Evolutionary conservation across 2,888 invertebrate genomes (phyloP).

Genomic region (Gonocerus acuteangulatus): DNA sequence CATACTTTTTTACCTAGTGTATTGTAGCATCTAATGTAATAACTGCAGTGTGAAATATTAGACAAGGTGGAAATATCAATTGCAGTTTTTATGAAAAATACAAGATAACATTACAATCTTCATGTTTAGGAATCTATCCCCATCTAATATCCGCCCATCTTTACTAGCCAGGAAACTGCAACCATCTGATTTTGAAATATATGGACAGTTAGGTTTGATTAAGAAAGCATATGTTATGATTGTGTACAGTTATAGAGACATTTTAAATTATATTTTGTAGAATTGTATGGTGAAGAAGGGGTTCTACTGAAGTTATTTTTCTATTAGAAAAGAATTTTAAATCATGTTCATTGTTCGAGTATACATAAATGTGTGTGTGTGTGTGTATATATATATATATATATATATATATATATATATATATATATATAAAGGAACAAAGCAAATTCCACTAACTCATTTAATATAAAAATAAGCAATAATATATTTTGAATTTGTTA

Average conservation of each 20-base stretch:
- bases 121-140: background rate
- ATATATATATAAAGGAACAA: background rate
- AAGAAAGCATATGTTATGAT: background rate
- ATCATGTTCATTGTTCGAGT: background rate
- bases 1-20: too few relatives aligned
- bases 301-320: conserved; percentile 1
- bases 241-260: background rate
- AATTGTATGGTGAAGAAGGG: background rate
- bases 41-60: background rate
- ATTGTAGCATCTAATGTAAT: too few relatives aligned
- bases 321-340: background rate
- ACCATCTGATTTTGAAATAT: conserved; percentile 1
- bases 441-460: too few relatives aligned
- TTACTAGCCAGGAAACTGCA: background rate
- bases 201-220: background rate
- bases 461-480: too few relatives aligned
- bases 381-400: conserved; percentile 4
- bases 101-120: background rate
- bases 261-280: background rate
- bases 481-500: too few relatives aligned
- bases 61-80: background rate
- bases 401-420: conserved; percentile 5
- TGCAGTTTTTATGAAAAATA: background rate
- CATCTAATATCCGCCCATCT: conserved; percentile 1
- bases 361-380: background rate